Conservation (phyloP, 2,113 vertebrate species). For the Cyanoliseus patagonus region DNA sequence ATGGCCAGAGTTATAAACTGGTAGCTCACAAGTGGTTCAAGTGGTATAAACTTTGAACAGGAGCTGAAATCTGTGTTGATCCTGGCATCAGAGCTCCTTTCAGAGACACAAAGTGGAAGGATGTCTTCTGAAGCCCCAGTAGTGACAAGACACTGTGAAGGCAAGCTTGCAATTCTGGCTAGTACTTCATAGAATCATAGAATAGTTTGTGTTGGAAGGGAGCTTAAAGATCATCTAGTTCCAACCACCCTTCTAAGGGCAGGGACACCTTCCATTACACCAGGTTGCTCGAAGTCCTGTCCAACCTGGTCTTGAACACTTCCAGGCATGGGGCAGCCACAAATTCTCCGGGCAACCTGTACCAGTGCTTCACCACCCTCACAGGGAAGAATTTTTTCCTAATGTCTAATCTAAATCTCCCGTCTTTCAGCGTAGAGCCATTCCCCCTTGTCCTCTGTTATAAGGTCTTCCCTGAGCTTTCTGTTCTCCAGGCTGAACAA, state of each 20-base stretch:
- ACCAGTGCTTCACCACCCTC: background rate
- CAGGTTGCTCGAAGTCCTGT: background rate
- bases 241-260: background rate
- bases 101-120: background rate
- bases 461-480: background rate
- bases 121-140: background rate
- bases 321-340: background rate
- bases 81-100: background rate
- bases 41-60: background rate
- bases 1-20: background rate
- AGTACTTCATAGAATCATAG: background rate
- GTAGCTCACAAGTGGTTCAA: background rate
- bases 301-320: background rate
- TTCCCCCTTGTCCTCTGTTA: background rate
- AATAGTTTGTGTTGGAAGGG: background rate
- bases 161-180: background rate
- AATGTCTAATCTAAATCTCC: background rate
- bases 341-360: background rate
- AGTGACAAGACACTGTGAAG: background rate
- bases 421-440: background rate
- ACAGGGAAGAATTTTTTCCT: background rate
- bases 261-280: background rate
- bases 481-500: background rate
- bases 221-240: background rate
- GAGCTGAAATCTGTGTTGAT: background rate